phyloP scores from a whole-genome alignment of 2,113 vertebrate genomes.

The Halichoeres trimaculatus region DNA sequence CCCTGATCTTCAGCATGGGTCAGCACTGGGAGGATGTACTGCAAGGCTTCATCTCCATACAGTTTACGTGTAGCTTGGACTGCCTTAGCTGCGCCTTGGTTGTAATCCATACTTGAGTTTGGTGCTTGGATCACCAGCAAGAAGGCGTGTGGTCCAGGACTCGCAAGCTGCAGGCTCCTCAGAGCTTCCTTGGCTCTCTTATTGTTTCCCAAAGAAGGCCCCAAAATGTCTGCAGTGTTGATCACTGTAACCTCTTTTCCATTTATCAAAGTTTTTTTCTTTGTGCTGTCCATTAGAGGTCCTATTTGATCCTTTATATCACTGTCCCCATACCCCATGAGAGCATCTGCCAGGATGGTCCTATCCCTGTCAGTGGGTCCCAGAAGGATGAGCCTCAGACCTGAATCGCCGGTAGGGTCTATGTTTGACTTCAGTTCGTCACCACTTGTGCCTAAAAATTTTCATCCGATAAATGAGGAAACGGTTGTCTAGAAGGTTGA shows the following conservation, averaged over 20 bases:
- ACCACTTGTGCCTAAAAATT: slow-evolving; percentile 37
- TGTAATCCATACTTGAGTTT: background rate
- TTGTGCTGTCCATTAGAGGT: slow-evolving; percentile 52
- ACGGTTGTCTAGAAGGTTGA: too few relatives aligned
- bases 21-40: slow-evolving; percentile 68
- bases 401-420: slow-evolving; percentile 12
- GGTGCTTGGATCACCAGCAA: slow-evolving; percentile 64
- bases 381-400: slow-evolving; percentile 71
- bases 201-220: slow-evolving; percentile 28
- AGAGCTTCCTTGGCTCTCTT: slow-evolving; percentile 68
- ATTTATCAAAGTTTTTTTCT: slow-evolving; percentile 37
- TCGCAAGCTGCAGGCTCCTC: slow-evolving; percentile 69
- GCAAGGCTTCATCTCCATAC: slow-evolving; percentile 52
- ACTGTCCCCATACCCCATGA: slow-evolving; percentile 56
- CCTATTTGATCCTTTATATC: background rate
- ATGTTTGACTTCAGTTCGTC: slow-evolving; percentile 1
- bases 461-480: background rate
- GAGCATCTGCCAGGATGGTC: slow-evolving; percentile 52
- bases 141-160: slow-evolving; percentile 76
- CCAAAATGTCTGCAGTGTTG: slow-evolving; percentile 76
- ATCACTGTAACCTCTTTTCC: slow-evolving; percentile 60
- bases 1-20: slow-evolving; percentile 49
- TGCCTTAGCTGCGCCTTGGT: slow-evolving; percentile 29
- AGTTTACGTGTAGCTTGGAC: slow-evolving; percentile 47
- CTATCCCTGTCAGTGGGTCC: slow-evolving; percentile 62